Evolutionary conservation across 2,113 vertebrate species (phyloP), one percentile per base, ranked within the genome.

Genomic region (Nothobranchius furzeri): DNA sequence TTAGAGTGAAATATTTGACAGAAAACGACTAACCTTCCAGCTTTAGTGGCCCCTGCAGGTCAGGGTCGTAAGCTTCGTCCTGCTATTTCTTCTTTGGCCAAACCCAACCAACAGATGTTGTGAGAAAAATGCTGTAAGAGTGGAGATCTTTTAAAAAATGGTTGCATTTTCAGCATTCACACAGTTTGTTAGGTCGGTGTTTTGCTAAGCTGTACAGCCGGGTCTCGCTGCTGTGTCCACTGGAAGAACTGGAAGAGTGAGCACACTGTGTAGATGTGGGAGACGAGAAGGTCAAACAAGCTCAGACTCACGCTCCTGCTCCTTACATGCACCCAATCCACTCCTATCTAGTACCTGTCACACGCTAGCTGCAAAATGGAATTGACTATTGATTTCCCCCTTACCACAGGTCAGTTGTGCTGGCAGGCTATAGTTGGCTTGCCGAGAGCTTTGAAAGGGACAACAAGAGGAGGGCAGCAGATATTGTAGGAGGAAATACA

Each of bases 321-420:
- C 87, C 89, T 83, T 88, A 92, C 91, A 92, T 85, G 87, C 85
- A 87, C 88, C 90, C 91, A 88, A 91, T 92, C 88, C 83, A 85
- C 89, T 91, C 82, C 90, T 90, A 90, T 93, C 92, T 92, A 84
- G 89, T 91, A 92, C 66, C 92, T 91, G 93, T 93, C 92, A 92
- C 84, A 89, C 67, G 63, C 82, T 73, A 69, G 70, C 86, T 76
- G 81, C 88, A 89, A 91, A 93, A 91, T 93, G 91, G 90, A 93
- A 93, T 93, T 92, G 92, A 93, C 91, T 93, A 93, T 93, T 90
- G 92, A 93, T 93, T 93, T 92, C 90, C 90, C 80, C 65, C 84
- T 88, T 86, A 90, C 85, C 79, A 85, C 91, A 88, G 91, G 91
- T 91, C 90, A 90, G 85, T 60, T 78, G 73, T 64, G 79, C 76